A percentile compares a stretch with the other conserved stretches of the same genome.
Conservation (phyloP, 2,113 vertebrate genomes). For the Agapornis roseicollis region DNA sequence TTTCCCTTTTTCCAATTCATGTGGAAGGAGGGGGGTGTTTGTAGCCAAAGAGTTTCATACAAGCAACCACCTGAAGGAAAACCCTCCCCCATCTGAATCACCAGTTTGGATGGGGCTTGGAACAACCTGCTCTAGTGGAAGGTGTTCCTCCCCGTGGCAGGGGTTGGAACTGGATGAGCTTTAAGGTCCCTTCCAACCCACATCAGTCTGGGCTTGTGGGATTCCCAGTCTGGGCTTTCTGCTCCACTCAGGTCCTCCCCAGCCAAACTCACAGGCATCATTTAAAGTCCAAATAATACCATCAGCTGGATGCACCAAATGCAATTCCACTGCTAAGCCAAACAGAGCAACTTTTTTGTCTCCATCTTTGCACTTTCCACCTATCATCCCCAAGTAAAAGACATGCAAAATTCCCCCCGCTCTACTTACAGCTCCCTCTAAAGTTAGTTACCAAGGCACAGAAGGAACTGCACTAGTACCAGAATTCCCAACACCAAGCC, state of each 20-base stretch:
- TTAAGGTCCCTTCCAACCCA: neutral
- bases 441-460: neutral
- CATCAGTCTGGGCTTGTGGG: neutral
- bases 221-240: neutral
- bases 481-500: fast-evolving
- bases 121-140: neutral
- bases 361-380: neutral
- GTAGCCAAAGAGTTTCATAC: neutral
- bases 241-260: neutral
- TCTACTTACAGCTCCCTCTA: neutral
- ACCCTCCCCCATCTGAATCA: neutral
- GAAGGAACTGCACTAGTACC: neutral
- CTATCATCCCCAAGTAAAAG: neutral
- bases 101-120: neutral
- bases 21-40: neutral
- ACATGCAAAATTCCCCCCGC: neutral
- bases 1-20: neutral
- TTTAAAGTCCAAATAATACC: neutral
- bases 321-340: neutral
- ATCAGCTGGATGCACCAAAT: fast-evolving
- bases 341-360: neutral
- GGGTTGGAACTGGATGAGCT: neutral
- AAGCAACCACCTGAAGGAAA: neutral
- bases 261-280: neutral
- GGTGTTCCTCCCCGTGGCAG: neutral